Evolutionary conservation across 1,140 invertebrate species (phyloP), one percentile per base, ranked within the genome.

Genomic region (Saccostrea glomerata): DNA sequence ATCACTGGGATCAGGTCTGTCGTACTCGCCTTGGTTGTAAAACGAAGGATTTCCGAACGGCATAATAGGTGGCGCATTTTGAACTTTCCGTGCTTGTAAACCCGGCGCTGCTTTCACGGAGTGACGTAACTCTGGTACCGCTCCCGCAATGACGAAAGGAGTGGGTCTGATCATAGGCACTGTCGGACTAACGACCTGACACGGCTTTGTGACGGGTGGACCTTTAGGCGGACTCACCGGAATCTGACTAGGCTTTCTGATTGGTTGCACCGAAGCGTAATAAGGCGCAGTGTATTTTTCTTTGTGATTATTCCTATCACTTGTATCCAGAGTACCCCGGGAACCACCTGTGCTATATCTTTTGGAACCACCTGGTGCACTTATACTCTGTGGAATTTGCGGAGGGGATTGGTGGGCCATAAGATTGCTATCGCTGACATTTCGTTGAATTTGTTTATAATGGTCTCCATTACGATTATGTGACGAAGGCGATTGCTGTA

Each of bases 111-210:
- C 82, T 73, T 89, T 91, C 0, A 93, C 56, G 13, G 88, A 87
- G 17, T 90, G 83, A 23, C 89, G 90, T 9, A 92, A 58, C 11
- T 92, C 91, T 25, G 91, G 92, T 11, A 89, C 87, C 7, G 91
- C 88, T 20, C 93, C 92, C n/a, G 89, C 87, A 58, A 91, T 90
- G 20, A 92, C 92, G 23, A 91, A 87, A 47, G 92, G 92, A 2
- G 90, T 92, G 17, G 91, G 88, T 58, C 90, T 87, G n/a, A 91
- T 87, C 23, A 91, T 87, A 17, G 92, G 92, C n/a, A 91, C 89
- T 0, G 89, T 91, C 23, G 90, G 92, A 87, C 88, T 91, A 23
- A 88, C 89, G 2, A 90, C 86, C 66, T 90, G 89, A 66, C 89
- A 88, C 15, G 87, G 88, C 60, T 90, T 88, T 36, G 89, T 85